These are phyloP conservation scores for Phrynocephalus forsythii DNA, from an alignment of 2,797 vertebrate genomes.

Conservation along the genomic window DNA sequence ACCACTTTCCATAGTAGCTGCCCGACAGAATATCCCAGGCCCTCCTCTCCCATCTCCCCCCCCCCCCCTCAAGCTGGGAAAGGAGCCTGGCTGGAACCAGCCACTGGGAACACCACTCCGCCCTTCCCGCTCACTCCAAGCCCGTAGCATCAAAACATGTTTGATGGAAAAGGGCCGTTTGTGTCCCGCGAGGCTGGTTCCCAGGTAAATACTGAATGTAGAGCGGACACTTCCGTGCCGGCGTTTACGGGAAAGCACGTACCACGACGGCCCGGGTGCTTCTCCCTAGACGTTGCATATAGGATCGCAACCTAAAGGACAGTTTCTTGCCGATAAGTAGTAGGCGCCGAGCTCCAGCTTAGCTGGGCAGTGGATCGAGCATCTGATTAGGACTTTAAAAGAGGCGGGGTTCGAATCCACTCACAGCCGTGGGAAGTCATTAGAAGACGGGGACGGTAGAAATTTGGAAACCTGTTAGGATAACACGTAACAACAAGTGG, in stretches of 20 bases:
- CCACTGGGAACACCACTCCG: too few species aligned
- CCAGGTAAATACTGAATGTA: neutral
- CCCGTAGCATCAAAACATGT: too few species aligned
- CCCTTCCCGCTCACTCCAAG: too few species aligned
- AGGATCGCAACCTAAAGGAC: neutral
- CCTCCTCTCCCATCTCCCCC: neutral
- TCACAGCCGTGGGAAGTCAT: too few species aligned
- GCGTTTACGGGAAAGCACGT: neutral
- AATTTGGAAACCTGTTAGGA: too few species aligned
- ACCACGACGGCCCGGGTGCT: neutral
- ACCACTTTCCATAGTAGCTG: slow-evolving; percentile 5
- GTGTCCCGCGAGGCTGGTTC: neutral
- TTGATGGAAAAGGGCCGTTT: neutral
- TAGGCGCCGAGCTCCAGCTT: neutral
- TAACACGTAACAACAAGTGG: too few species aligned
- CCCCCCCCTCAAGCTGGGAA: neutral
- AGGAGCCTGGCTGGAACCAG: too few species aligned
- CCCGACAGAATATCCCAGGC: neutral
- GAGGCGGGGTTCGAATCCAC: too few species aligned
- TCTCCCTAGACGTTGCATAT: too few species aligned
- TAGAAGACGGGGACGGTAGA: too few species aligned
- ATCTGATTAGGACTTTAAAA: neutral
- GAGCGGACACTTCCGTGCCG: neutral
- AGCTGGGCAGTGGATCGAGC: neutral
- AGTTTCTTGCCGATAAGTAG: neutral